Evolutionary conservation across 2,797 vertebrate genomes (phyloP).

Genomic region (Coccyzus lansbergi): DNA sequence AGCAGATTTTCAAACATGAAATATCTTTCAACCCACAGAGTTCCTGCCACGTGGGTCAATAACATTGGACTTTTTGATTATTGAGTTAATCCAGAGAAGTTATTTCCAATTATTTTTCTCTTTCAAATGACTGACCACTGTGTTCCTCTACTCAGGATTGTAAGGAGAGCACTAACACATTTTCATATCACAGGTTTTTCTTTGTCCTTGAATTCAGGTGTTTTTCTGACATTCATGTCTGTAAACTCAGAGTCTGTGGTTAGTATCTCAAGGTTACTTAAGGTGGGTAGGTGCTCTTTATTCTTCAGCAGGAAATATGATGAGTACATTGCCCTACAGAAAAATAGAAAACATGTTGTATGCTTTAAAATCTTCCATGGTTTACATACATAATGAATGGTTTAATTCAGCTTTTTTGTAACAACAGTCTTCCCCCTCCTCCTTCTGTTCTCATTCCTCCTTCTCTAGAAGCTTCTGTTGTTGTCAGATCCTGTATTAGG

Average conservation of each 20-base stretch:
- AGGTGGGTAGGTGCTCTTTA: background rate
- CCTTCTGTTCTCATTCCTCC: background rate
- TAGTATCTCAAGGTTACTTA: background rate
- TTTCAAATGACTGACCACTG: background rate
- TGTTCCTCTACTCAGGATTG: background rate
- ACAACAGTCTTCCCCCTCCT: background rate
- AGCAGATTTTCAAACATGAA: background rate
- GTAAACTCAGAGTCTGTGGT: background rate
- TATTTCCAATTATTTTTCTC: constrained; percentile 6
- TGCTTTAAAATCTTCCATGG: background rate
- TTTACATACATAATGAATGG: background rate
- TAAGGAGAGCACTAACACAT: background rate
- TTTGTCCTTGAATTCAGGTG: background rate
- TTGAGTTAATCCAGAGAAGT: background rate
- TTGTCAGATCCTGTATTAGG: background rate
- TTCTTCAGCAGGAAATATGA: background rate
- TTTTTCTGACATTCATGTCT: background rate
- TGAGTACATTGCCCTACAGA: background rate
- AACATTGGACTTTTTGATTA: background rate
- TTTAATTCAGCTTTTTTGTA: background rate
- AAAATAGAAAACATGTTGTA: background rate
- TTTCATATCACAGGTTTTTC: background rate
- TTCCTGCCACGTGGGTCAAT: background rate
- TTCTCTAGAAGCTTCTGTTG: background rate
- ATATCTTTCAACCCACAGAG: background rate